Evolutionary conservation across 2,113 vertebrate genomes (phyloP), one percentile per base, ranked within the genome.

Genomic region (Dasyprocta punctata): DNA sequence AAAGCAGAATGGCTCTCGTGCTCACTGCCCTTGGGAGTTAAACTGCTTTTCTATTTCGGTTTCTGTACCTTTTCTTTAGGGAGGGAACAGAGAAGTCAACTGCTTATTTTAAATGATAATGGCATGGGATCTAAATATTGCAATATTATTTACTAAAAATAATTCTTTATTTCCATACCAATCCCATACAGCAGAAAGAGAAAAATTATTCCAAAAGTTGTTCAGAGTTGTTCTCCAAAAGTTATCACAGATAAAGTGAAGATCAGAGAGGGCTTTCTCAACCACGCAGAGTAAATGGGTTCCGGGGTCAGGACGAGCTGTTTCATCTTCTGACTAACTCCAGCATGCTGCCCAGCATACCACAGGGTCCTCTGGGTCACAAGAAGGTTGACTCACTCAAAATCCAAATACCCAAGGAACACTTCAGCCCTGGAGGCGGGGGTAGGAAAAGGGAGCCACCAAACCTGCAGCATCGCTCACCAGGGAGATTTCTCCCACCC

Each of bases 381-480:
- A 36, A 75, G 83, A 24, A 14, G 41, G 12, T 30, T 95, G 94
- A 97, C 82, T 97, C 90, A 96, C 47, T 82, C 87, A 54, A 95
- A 93, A 73, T 49, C 81, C 54, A 85, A 95, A 96, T 67, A 86
- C 47, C 87, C 88, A 78, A 90, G 81, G 54, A 78, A 52, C 36
- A 73, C 86, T 38, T 96, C 90, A 85, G 63, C 14, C 5, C 58
- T 49, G 61, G 65, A 78, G 67, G 33, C 0, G 2, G 44, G 56
- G 20, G 47, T n/a, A 78, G 5, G 5, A n/a, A 86, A 38, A 1
- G 56, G 75, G 63, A 75, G 67, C 78, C 38, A 73, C 93, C n/a
- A 19, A 4, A 44, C 38, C 28, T 16, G 5, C 30, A 87, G 65
- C 24, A 69, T 52, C 14, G 3, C 30, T 44, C 24, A 41, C 44